Base-by-base conservation (phyloP, 2,113 vertebrate genomes). In the Tragulus kanchil region DNA sequence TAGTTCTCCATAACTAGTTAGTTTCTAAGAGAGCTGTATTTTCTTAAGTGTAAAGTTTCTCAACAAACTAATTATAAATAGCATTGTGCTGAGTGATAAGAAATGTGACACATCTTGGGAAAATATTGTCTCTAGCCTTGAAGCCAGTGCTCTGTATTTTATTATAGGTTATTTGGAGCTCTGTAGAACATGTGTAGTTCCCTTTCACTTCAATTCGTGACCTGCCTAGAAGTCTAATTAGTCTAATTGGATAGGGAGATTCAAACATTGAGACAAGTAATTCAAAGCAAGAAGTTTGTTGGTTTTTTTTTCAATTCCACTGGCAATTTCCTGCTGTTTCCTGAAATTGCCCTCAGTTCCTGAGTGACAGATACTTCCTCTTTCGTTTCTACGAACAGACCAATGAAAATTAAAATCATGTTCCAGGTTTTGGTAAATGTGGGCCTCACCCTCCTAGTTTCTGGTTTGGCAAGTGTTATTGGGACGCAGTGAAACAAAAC, bases 381-480 rank as follows among this genome's bases (percentile, higher is more conserved):
- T 94, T 97, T 94, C 25, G 0, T 97, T 88, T 96, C 86, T 94
- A 94, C 91, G 73, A 95, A 83, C 45, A 94, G 85, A 94, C 45
- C 77, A 69, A 42, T 89, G 71, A 81, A 89, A 96, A 93, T 91
- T 89, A 97, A 94, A 93, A 89, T 84, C 61, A 9, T 62, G 62
- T 92, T 93, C 79, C 79, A 78, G 83, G 90, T 94, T 97, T 97
- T 93, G 85, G 71, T 92, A 90, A 95, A 84, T 23, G 36, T 83
- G 65, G 69, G 45, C 92, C 94, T 92, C 67, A 3, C 94, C 95
- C 92, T 97, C 93, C 59, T 73, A 50, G 56, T 93, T 94, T 96
- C 95, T 96, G 97, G 92, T 97, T 95, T 94, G 92, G 92, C 96
- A 89, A 95, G 90, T 96, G 67, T 65, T 73, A 52, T 69, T 93